Conservation (phyloP, 2,797 vertebrate genomes). For the Falco concolor region DNA sequence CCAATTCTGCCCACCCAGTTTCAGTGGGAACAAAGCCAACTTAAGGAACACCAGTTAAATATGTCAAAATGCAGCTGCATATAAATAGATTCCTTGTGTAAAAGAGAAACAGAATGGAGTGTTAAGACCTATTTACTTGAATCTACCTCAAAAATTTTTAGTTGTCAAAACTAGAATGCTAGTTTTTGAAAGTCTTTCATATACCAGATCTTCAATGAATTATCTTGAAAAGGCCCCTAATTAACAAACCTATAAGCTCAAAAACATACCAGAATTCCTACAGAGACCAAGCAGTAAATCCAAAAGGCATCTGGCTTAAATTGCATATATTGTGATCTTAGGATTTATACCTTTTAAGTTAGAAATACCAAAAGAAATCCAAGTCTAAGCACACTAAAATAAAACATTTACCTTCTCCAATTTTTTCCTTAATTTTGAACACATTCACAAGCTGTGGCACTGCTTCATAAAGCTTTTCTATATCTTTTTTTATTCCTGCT, state of each 20-base stretch:
- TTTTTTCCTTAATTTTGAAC: conserved; percentile 90
- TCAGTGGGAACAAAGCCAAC: neutral
- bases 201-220: neutral
- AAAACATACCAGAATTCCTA: neutral
- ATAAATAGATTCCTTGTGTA: neutral
- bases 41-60: neutral
- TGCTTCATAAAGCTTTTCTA: conserved; percentile 87
- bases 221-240: neutral
- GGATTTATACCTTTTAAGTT: neutral
- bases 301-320: neutral
- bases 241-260: neutral
- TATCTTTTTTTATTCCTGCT: conserved; percentile 84
- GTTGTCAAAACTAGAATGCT: neutral
- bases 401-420: conserved; percentile 87
- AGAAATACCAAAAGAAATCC: neutral
- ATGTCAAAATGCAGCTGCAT: neutral
- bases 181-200: neutral
- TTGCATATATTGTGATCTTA: neutral
- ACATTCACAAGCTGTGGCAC: conserved; percentile 87
- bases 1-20: neutral
- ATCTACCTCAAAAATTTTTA: neutral
- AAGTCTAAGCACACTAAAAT: neutral
- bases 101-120: neutral
- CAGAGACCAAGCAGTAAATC: neutral
- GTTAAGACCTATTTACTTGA: neutral